phyloP scores from a whole-genome alignment of 2,888 invertebrate genomes.

The Ectemnius lituratus region DNA sequence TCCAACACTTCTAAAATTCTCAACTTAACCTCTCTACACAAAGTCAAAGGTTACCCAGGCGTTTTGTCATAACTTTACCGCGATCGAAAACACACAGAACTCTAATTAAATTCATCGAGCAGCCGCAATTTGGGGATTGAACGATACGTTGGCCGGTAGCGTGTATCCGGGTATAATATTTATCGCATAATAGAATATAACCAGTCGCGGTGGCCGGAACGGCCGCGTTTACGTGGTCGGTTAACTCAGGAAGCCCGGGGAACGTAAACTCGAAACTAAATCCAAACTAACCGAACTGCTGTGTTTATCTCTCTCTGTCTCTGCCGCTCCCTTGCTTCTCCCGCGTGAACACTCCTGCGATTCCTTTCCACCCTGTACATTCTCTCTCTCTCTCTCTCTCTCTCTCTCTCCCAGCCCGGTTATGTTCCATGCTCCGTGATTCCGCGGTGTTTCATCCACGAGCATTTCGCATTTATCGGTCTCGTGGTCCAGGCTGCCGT shows the following conservation, averaged over 20 bases:
- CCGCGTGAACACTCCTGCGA: slow-evolving; percentile 2
- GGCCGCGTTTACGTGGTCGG: slow-evolving; percentile 71
- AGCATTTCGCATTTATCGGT: slow-evolving; percentile 46
- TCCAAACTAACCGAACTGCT: slow-evolving; percentile 69
- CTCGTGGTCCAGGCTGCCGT: neutral
- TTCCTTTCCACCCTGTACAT: neutral
- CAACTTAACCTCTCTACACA: no score
- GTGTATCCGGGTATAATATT: slow-evolving; percentile 68
- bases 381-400: neutral
- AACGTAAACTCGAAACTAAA: slow-evolving; percentile 74
- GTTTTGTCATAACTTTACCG: no score
- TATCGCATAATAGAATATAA: slow-evolving; percentile 74
- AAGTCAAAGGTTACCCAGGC: no score
- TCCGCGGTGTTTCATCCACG: slow-evolving; percentile 52
- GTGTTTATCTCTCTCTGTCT: slow-evolving; percentile 41
- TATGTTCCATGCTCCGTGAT: slow-evolving; percentile 59
- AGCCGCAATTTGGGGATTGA: slow-evolving; percentile 28
- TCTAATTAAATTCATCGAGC: slow-evolving; percentile 53
- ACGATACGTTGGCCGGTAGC: slow-evolving; percentile 13
- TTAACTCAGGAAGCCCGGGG: slow-evolving; percentile 70
- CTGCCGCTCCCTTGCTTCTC: slow-evolving; percentile 4
- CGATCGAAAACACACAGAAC: no score
- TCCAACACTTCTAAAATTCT: no score
- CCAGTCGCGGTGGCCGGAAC: slow-evolving; percentile 60
- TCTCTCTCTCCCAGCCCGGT: slow-evolving; percentile 25